These are phyloP conservation scores for Tenualosa thibaudeaui DNA, from an alignment of 2,797 vertebrate genomes.

Conservation along the genomic window DNA sequence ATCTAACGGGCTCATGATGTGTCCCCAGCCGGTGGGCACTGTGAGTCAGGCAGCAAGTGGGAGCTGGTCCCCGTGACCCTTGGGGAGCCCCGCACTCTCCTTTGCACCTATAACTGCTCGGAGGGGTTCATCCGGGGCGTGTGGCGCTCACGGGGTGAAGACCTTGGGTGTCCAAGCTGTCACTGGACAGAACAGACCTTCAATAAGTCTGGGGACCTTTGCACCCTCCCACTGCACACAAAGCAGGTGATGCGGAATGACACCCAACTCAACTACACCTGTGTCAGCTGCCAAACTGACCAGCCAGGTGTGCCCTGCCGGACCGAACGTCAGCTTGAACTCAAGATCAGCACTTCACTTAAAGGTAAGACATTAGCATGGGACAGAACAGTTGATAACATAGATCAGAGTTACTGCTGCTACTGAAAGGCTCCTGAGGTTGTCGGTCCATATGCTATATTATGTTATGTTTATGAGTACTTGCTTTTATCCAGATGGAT, in stretches of 20 bases:
- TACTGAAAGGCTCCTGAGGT: too few relatives aligned
- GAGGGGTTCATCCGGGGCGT: constrained; percentile 66
- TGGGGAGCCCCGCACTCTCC: constrained; percentile 59
- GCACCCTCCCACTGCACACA: constrained; percentile 56
- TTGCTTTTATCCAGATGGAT: too few relatives aligned
- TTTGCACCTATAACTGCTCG: constrained; percentile 75
- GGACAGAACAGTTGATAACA: neutral
- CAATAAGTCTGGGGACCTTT: constrained; percentile 45
- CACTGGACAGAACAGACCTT: neutral
- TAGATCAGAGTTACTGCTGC: too few relatives aligned
- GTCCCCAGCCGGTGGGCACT: constrained; percentile 58
- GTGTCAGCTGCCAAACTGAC: constrained; percentile 60
- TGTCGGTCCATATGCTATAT: too few relatives aligned
- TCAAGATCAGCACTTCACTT: constrained; percentile 44
- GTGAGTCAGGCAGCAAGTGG: constrained; percentile 19
- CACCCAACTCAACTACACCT: constrained; percentile 61
- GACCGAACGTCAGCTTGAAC: constrained; percentile 49
- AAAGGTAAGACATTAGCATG: constrained; percentile 56
- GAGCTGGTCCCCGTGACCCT: constrained; percentile 53
- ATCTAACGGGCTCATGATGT: neutral
- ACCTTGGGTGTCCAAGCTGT: constrained; percentile 36
- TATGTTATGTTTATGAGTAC: too few relatives aligned
- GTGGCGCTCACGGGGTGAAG: constrained; percentile 56
- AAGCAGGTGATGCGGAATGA: constrained; percentile 56
- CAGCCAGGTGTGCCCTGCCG: constrained; percentile 47